A percentile compares a stretch with the other conserved stretches of the same genome.
Evolutionary conservation across 2,113 vertebrate genomes (phyloP).

Genomic region (Phoenicopterus ruber): DNA sequence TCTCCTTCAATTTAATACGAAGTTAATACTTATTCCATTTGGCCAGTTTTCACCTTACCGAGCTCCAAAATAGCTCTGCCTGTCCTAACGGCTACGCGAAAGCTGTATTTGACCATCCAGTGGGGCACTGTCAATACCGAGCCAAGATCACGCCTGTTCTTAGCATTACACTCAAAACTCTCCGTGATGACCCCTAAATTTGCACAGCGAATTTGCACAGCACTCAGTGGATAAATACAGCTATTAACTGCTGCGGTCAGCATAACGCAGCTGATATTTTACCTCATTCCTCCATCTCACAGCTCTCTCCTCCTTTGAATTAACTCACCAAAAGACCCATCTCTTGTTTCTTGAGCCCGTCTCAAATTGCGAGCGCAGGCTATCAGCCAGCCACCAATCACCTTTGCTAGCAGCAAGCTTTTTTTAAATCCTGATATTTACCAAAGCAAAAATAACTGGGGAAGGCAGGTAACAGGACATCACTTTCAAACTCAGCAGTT

Average conservation of each 20-base stretch:
- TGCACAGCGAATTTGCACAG: neutral
- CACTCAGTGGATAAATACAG: neutral
- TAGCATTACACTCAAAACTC: neutral
- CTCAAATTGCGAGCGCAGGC: neutral
- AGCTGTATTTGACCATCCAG: neutral
- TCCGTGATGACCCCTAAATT: neutral
- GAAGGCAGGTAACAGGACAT: constrained; percentile 10
- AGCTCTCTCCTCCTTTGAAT: neutral
- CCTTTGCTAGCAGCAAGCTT: neutral
- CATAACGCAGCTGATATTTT: neutral
- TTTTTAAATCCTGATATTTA: constrained; percentile 4
- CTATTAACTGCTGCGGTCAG: neutral
- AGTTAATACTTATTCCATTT: neutral
- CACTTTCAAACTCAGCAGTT: neutral
- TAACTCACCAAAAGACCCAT: neutral
- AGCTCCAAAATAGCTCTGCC: neutral
- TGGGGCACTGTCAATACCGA: neutral
- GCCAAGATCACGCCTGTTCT: neutral
- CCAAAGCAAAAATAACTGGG: neutral
- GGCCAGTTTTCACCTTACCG: neutral
- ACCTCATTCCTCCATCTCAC: constrained; percentile 36
- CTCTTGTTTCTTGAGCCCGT: neutral
- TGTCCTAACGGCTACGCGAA: fast-evolving
- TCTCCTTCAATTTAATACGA: fast-evolving
- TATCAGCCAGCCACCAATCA: neutral